These are phyloP conservation scores for Sclerodermus sp. DNA, from an alignment of 2,888 invertebrate genomes.

Conservation along the genomic window DNA sequence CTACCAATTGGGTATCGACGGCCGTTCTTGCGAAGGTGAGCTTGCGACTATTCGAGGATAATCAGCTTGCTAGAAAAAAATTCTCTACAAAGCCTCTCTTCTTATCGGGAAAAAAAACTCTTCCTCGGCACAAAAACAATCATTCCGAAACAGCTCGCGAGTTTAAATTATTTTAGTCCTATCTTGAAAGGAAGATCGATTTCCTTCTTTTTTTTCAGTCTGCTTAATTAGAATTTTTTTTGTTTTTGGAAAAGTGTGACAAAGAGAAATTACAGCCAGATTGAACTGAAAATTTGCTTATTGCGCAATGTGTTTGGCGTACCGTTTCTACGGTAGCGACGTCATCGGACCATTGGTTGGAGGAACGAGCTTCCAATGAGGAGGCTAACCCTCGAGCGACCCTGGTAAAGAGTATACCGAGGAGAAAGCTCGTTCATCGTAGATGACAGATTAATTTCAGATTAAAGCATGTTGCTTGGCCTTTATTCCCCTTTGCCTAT, in stretches of 20 bases:
- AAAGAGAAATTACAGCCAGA: too few species aligned
- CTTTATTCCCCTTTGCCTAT: background rate
- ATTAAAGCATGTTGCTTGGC: background rate
- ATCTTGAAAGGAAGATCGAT: too few species aligned
- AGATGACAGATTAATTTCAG: conserved; percentile 13
- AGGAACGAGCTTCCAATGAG: conserved; percentile 14
- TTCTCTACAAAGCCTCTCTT: too few species aligned
- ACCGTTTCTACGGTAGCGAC: conserved; percentile 4
- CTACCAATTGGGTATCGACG: conserved; percentile 57
- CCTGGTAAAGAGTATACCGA: conserved; percentile 11
- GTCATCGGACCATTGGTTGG: conserved; percentile 8
- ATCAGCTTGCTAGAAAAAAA: too few species aligned
- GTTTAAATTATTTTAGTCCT: too few species aligned
- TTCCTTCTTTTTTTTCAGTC: too few species aligned
- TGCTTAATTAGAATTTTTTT: too few species aligned
- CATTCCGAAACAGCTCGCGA: too few species aligned
- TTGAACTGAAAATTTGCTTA: too few species aligned
- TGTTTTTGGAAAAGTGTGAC: too few species aligned
- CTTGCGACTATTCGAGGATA: background rate
- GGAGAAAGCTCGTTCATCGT: conserved; percentile 7
- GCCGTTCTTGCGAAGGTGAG: conserved; percentile 60
- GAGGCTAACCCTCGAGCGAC: conserved; percentile 11
- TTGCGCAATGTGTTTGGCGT: background rate
- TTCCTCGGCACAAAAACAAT: too few species aligned
- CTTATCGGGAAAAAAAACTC: too few species aligned